A percentile compares a stretch with the other conserved stretches of the same genome.
These are phyloP conservation scores for Scaptomyza tumidula DNA, from an alignment of 2,888 invertebrate species.

Conservation along the genomic window DNA sequence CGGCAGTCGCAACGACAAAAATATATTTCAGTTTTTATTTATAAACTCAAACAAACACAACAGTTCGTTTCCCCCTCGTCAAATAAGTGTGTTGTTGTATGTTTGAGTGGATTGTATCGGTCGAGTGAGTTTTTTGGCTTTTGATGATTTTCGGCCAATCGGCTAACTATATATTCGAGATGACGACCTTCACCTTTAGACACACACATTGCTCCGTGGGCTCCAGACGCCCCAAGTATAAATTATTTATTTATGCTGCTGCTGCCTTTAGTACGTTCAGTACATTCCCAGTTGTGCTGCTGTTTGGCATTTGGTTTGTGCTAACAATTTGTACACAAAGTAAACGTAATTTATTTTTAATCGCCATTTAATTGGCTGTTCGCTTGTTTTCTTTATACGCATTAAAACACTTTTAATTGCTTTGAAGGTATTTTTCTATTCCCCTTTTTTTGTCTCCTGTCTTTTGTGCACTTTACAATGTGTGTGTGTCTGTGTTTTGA, in stretches of 20 bases:
- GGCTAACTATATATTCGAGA: conserved; percentile 15
- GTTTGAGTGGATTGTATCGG: conserved; percentile 27
- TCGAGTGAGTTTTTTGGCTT: conserved; percentile 28
- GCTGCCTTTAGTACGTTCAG: conserved; percentile 17
- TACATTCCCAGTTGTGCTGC: conserved; percentile 10
- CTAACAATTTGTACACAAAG: conserved; percentile 55
- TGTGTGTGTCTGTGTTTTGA: neutral
- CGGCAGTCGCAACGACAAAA: conserved; percentile 44
- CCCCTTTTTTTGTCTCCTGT: neutral
- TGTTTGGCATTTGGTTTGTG: conserved; percentile 56
- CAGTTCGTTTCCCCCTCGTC: neutral
- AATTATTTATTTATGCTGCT: conserved; percentile 54
- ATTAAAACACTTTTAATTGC: conserved; percentile 72
- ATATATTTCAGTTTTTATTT: conserved; percentile 46
- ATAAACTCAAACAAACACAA: conserved; percentile 17
- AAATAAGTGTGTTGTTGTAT: neutral
- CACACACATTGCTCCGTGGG: conserved; percentile 16
- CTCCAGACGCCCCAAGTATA: conserved; percentile 37
- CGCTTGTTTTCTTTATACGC: conserved; percentile 64
- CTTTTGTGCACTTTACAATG: neutral
- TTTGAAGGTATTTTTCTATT: conserved; percentile 47
- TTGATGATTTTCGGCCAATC: conserved; percentile 35
- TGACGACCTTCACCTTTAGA: conserved; percentile 66
- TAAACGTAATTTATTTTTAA: conserved; percentile 79
- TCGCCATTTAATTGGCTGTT: conserved; percentile 74